Conservation (phyloP, 2,888 invertebrate genomes). For the Andrena flavipes region DNA sequence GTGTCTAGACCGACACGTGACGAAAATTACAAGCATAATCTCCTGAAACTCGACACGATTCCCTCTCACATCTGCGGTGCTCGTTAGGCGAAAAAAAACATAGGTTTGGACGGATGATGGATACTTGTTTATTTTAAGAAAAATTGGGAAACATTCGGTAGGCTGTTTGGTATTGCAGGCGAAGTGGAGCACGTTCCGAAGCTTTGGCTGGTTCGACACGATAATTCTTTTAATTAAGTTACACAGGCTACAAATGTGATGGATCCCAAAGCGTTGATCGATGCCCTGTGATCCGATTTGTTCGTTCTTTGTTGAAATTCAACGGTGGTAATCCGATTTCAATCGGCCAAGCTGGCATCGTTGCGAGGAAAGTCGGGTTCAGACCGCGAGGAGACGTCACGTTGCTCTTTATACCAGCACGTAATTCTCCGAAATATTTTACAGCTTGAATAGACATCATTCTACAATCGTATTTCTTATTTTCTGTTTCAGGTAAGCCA, state of each 20-base stretch:
- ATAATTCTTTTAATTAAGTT: conserved; percentile 47
- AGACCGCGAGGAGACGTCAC: background rate
- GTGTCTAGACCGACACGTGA: background rate
- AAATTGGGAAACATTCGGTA: background rate
- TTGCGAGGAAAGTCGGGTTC: conserved; percentile 22
- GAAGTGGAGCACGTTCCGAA: background rate
- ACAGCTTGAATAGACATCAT: too few relatives aligned
- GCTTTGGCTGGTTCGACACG: background rate
- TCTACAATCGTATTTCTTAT: background rate
- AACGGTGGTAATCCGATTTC: conserved; percentile 52
- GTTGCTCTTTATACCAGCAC: background rate
- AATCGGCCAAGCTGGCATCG: conserved; percentile 43
- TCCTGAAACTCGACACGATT: conserved; percentile 4
- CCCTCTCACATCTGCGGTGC: background rate
- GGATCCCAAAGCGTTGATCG: conserved; percentile 48
- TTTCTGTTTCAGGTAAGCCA: conserved; percentile 26
- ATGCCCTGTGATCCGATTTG: conserved; percentile 52
- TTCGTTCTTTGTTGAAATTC: conserved; percentile 55
- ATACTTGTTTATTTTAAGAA: conserved; percentile 18
- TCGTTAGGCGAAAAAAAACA: background rate
- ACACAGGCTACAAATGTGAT: conserved; percentile 19
- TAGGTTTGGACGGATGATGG: background rate
- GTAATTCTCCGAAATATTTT: background rate
- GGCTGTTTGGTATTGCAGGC: background rate
- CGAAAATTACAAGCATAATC: background rate